phyloP scores from a whole-genome alignment of 2,113 vertebrate genomes.

The Gallinago media region DNA sequence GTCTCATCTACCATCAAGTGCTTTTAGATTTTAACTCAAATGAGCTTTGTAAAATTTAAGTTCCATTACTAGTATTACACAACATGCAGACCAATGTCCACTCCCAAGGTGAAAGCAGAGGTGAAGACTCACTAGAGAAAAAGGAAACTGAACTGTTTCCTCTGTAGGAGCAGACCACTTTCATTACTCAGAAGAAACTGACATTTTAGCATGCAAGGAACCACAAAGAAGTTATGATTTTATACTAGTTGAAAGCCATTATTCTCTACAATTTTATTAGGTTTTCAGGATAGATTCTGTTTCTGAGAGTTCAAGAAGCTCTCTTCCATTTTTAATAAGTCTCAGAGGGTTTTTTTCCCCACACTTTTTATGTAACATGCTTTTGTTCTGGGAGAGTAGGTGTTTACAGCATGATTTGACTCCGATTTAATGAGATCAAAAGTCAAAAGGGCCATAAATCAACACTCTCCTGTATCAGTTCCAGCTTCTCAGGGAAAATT shows the following conservation, averaged over 20 bases:
- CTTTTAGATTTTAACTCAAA: not conserved
- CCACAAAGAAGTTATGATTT: not conserved
- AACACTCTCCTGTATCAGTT: not conserved
- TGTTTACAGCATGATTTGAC: not conserved
- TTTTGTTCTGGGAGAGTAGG: not conserved
- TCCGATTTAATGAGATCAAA: not conserved
- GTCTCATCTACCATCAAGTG: not conserved
- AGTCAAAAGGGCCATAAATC: not conserved
- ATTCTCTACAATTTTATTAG: not conserved
- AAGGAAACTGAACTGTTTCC: not conserved
- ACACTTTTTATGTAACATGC: not conserved
- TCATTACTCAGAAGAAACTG: not conserved
- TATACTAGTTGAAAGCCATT: not conserved
- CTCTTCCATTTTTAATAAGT: not conserved
- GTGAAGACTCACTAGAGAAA: not conserved
- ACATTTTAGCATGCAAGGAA: conserved; percentile 32
- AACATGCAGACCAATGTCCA: not conserved
- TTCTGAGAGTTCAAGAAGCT: not conserved
- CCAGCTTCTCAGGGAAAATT: not conserved
- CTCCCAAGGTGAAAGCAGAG: not conserved
- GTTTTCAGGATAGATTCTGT: not conserved
- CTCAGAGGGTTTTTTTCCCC: not conserved
- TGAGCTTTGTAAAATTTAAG: not conserved
- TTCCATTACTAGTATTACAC: not conserved
- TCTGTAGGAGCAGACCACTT: not conserved